A percentile compares a stretch with the other conserved stretches of the same genome.
phyloP scores from a whole-genome alignment of 2,888 invertebrate genomes.

The Coremacera marginata region DNA sequence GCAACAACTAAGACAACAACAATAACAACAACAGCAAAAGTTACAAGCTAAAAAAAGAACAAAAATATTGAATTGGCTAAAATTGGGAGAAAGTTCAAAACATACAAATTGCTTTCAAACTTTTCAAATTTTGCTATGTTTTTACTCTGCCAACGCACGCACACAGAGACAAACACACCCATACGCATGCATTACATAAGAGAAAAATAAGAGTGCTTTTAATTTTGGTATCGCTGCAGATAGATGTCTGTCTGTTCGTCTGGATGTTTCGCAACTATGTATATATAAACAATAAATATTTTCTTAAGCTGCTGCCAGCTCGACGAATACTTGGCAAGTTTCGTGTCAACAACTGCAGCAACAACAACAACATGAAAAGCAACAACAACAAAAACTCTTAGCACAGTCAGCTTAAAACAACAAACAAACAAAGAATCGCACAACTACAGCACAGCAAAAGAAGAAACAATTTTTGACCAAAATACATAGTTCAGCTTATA shows the following conservation, averaged over 20 bases:
- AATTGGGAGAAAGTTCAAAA: constrained; percentile 9
- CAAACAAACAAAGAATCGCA: not conserved
- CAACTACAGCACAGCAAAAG: not conserved
- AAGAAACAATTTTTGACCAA: constrained; percentile 18
- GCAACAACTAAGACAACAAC: not conserved
- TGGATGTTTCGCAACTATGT: not conserved
- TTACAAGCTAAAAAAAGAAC: constrained; percentile 8
- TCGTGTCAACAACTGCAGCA: not conserved
- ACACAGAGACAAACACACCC: no score
- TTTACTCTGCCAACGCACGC: not conserved
- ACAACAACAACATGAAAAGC: not conserved
- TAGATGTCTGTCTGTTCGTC: not conserved
- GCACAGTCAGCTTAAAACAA: not conserved
- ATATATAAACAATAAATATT: constrained; percentile 7
- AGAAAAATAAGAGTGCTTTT: not conserved
- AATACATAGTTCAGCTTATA: constrained; percentile 10
- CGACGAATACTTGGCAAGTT: not conserved
- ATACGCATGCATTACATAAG: not conserved
- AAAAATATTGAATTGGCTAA: constrained; percentile 9
- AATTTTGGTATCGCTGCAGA: not conserved
- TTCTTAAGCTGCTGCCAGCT: not conserved
- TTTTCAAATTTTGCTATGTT: constrained; percentile 23
- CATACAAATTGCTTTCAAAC: constrained; percentile 6
- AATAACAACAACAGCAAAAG: constrained; percentile 12
- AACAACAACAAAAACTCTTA: not conserved